Percentiles rank a stretch among this genome's conserved stretches.
Evolutionary conservation across 1,140 invertebrate species (phyloP).

Genomic region (Chrysopa pallens): DNA sequence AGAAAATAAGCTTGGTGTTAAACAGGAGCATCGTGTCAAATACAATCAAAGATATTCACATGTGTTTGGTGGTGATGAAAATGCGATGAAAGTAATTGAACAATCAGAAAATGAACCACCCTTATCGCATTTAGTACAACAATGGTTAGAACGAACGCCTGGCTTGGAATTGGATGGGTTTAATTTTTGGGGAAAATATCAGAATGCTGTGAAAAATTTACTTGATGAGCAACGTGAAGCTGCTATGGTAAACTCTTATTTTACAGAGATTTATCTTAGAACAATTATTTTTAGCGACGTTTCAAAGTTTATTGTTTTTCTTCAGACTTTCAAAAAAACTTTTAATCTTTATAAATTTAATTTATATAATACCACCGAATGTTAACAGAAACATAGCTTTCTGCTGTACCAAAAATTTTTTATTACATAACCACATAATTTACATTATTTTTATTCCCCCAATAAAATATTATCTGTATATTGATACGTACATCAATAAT

Average conservation of each 20-base stretch:
- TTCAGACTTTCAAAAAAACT: not conserved
- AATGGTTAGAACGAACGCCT: constrained; percentile 88
- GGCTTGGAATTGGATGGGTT: constrained; percentile 70
- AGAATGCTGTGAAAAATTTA: constrained; percentile 53
- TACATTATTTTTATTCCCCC: too few relatives aligned
- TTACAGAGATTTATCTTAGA: too few relatives aligned
- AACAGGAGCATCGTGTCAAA: constrained; percentile 70
- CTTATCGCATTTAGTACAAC: constrained; percentile 64
- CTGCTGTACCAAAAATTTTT: too few relatives aligned
- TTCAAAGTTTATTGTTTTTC: too few relatives aligned
- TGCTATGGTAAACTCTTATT: constrained; percentile 37
- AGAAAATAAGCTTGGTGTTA: constrained; percentile 92
- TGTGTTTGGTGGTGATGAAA: constrained; percentile 61
- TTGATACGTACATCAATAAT: too few relatives aligned
- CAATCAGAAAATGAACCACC: constrained; percentile 72
- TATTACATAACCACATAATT: too few relatives aligned
- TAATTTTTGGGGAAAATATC: constrained; percentile 88
- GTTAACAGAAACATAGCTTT: too few relatives aligned
- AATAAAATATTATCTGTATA: too few relatives aligned
- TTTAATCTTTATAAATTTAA: not conserved
- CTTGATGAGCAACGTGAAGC: constrained; percentile 44
- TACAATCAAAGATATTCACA: constrained; percentile 85
- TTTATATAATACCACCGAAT: too few relatives aligned
- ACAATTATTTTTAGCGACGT: too few relatives aligned
- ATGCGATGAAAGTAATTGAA: constrained; percentile 50